Base-by-base conservation (phyloP, 2,888 invertebrate genomes). In the Norana najaformis region DNA sequence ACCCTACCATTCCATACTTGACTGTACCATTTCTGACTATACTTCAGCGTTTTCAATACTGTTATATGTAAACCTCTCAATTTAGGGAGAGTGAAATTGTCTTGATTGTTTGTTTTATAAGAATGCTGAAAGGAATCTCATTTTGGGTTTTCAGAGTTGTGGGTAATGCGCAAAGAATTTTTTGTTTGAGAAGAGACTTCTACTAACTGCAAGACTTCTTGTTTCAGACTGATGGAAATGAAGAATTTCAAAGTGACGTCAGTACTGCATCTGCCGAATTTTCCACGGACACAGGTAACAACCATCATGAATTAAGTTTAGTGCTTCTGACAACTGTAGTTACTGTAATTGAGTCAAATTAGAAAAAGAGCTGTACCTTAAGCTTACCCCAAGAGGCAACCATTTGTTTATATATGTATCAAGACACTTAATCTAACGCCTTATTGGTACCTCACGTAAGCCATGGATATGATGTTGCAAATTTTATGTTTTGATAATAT, bases 191-290 rank as follows among this genome's bases (percentile, higher is more conserved):
- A 20, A 1, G 23, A n/a, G 69, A 69, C 69, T 69, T 69, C 69
- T n/a, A n/a, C n/a, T 69, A n/a, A 69, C 69, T 69, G 69, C 14
- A 69, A 69, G 69, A 69, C 69, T 69, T 69, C n/a, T 11, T 69
- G 69, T 69, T 69, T 69, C 69, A 69, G 69, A 69, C 69, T 69
- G n/a, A 69, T 69, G 69, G 69, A n/a, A n/a, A n/a, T n/a, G n/a
- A 69, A 69, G 69, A 69, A 69, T 69, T 30, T 69, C 69, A n/a
- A 30, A 69, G n/a, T 69, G 69, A 1, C n/a, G n/a, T n/a, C 30
- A n/a, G 30, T n/a, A n/a, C 13, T 30, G 11, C 69, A 6, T 69
- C 69, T n/a, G 18, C 47, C 18, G 18, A 47, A 4, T 47, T 3
- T 47, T 47, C 47, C 20, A n/a, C 69, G n/a, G n/a, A 69, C 69